phyloP scores from a whole-genome alignment of 2,888 invertebrate genomes.

The Andrena bicolor region DNA sequence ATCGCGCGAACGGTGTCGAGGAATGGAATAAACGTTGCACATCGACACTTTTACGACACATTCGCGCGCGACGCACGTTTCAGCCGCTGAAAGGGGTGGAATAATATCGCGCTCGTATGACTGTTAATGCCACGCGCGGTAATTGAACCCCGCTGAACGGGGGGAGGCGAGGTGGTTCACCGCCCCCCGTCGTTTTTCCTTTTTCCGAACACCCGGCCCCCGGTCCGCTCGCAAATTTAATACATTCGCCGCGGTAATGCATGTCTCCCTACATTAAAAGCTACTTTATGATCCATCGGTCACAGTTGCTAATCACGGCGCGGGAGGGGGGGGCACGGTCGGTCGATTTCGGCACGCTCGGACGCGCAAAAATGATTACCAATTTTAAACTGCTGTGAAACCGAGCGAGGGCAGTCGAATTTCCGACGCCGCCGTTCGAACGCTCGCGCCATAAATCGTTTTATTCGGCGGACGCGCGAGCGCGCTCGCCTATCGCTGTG shows the following conservation, averaged over 20 bases:
- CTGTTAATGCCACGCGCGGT: constrained; percentile 55
- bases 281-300: constrained; percentile 58
- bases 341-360: constrained; percentile 33
- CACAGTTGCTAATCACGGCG: constrained; percentile 58
- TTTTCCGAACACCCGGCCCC: constrained; percentile 37
- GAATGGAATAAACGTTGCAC: constrained; percentile 15
- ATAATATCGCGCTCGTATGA: constrained; percentile 49
- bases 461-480: not conserved
- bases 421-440: constrained; percentile 2
- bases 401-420: constrained; percentile 15
- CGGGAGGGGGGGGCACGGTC: constrained; percentile 12
- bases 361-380: constrained; percentile 48
- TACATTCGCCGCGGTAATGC: constrained; percentile 55
- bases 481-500: not conserved
- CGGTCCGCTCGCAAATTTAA: constrained; percentile 55
- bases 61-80: constrained; percentile 44
- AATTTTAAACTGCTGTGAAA: constrained; percentile 39
- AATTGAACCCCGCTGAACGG: constrained; percentile 47
- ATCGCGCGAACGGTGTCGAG: constrained; percentile 85
- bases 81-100: constrained; percentile 15
- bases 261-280: constrained; percentile 53
- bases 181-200: too few relatives aligned
- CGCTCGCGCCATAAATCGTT: not conserved
- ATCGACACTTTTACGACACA: constrained; percentile 38
- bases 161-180: too few relatives aligned